Evolutionary conservation across 37 sponge, comb jelly and placozoan genomes (phyloP).

Genomic region (Petrosia ficiformis): DNA sequence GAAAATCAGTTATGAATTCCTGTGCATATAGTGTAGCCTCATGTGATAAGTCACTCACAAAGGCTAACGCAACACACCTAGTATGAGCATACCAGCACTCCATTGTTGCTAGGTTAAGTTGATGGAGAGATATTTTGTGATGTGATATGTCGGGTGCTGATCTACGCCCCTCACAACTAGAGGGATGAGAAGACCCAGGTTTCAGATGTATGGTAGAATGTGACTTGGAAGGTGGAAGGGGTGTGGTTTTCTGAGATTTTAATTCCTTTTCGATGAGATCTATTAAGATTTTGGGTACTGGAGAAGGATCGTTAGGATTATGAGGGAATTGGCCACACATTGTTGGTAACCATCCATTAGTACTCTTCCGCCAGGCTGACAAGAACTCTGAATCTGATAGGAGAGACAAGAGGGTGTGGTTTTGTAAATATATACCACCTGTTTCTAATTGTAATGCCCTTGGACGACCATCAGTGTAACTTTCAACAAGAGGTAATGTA

Average conservation of each 20-base stretch:
- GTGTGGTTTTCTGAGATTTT: background rate
- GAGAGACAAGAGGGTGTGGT: conserved; percentile 31
- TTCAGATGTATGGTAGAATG: background rate
- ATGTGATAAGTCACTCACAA: conserved; percentile 30
- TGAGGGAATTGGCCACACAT: conserved; percentile 59
- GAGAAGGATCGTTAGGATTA: conserved; percentile 5
- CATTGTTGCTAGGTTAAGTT: conserved; percentile 8
- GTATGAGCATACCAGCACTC: conserved; percentile 58
- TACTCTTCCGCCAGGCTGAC: conserved; percentile 13
- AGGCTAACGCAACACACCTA: conserved; percentile 45
- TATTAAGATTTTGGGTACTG: conserved; percentile 22
- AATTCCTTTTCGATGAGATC: conserved; percentile 4
- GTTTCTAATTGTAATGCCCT: conserved; percentile 74
- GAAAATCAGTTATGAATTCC: conserved; percentile 61
- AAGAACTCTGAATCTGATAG: conserved; percentile 20
- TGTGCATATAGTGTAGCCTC: conserved; percentile 43
- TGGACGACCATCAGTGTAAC: conserved; percentile 48
- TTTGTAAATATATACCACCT: conserved; percentile 31
- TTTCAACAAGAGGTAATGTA: conserved; percentile 48
- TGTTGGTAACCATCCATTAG: conserved; percentile 43
- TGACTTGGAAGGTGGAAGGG: background rate
- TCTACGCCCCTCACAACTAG: background rate
- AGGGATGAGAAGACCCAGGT: background rate
- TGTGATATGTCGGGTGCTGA: background rate
- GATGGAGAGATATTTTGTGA: background rate